These are phyloP conservation scores for Oxyruncus cristatus DNA, from an alignment of 2,113 vertebrate species.

Conservation along the genomic window DNA sequence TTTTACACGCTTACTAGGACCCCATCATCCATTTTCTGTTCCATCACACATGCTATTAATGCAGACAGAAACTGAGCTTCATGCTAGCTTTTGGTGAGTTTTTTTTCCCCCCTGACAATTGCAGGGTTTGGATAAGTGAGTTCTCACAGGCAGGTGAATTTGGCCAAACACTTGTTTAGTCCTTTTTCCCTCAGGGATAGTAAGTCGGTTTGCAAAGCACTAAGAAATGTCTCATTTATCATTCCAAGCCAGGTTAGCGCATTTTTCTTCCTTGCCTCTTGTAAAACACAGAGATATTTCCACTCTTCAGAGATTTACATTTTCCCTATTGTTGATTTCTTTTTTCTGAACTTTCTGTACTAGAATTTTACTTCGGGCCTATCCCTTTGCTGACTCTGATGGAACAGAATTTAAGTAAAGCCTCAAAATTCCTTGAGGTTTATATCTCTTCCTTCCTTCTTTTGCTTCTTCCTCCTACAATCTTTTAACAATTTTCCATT, in stretches of 20 bases:
- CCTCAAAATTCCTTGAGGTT: background rate
- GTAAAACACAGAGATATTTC: background rate
- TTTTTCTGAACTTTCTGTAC: background rate
- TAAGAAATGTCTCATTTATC: background rate
- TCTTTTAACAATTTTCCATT: background rate
- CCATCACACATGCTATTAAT: background rate
- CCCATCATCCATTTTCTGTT: background rate
- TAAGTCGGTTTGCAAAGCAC: background rate
- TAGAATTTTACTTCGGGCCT: background rate
- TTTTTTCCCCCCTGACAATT: background rate
- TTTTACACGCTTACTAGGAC: background rate
- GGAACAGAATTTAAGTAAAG: background rate
- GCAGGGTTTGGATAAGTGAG: background rate
- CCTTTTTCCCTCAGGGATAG: background rate
- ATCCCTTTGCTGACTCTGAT: background rate
- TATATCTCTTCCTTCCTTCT: background rate
- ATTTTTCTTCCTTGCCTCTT: background rate
- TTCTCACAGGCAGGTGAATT: background rate
- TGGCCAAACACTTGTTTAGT: background rate
- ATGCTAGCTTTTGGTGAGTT: background rate
- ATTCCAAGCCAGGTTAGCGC: background rate
- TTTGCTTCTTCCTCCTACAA: background rate
- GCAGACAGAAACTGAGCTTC: background rate
- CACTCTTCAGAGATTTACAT: background rate
- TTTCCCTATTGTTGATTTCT: background rate